phyloP scores from a whole-genome alignment of 2,113 vertebrate genomes.

The Sarotherodon lohbergeri region DNA sequence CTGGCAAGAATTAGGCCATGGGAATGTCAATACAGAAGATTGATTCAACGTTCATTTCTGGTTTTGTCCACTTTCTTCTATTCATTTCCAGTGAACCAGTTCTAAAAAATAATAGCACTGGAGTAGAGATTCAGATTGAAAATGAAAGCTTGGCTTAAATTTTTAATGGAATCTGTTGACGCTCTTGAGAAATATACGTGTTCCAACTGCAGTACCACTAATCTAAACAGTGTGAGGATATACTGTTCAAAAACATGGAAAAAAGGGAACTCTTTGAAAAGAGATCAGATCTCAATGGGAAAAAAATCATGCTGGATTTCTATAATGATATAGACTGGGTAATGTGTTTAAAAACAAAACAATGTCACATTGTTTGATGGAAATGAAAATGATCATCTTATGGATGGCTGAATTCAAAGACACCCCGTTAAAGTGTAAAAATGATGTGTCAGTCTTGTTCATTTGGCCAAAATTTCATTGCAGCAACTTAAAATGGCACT shows the following conservation, averaged over 20 bases:
- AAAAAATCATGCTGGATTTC: not conserved
- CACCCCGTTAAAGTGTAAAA: rapidly evolving
- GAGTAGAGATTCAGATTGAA: not conserved
- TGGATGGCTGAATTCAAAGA: not conserved
- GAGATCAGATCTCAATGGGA: not conserved
- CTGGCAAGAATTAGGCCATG: not conserved
- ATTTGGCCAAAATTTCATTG: not conserved
- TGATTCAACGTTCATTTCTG: not conserved
- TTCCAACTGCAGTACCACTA: not conserved
- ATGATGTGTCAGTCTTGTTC: not conserved
- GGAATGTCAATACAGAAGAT: not conserved
- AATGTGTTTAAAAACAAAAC: not conserved
- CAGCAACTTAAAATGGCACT: not conserved
- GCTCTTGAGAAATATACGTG: not conserved
- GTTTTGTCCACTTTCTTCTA: not conserved
- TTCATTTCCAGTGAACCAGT: not conserved
- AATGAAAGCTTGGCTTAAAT: not conserved
- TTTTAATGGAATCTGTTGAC: not conserved
- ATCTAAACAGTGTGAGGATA: not conserved
- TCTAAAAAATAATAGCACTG: not conserved
- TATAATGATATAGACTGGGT: not conserved
- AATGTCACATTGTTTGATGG: not conserved
- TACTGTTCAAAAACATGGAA: not conserved
- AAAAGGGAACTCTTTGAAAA: not conserved
- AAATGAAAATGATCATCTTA: not conserved